A percentile compares a stretch with the other conserved stretches of the same genome.
These are phyloP conservation scores for Gadus macrocephalus DNA, from an alignment of 2,113 vertebrate genomes.

Conservation along the genomic window DNA sequence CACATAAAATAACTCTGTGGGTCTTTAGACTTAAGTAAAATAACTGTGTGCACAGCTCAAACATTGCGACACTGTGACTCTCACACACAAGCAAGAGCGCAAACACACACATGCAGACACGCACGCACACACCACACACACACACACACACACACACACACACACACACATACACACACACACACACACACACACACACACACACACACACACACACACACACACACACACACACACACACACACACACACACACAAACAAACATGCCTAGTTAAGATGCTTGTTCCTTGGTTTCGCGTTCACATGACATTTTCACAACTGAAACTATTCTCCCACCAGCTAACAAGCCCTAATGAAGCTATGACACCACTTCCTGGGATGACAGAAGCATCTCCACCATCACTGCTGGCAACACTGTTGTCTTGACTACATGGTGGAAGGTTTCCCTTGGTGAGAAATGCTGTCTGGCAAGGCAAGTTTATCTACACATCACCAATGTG, in stretches of 20 bases:
- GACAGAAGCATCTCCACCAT: constrained; percentile 20
- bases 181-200: not conserved
- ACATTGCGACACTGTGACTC: no score
- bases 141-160: not conserved
- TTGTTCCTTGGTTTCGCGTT: constrained; percentile 4
- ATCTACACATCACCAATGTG: no score
- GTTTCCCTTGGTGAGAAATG: constrained; percentile 60
- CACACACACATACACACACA: not conserved
- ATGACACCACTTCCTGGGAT: constrained; percentile 18
- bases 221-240: not conserved
- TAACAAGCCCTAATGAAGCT: constrained; percentile 36
- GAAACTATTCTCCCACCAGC: not conserved
- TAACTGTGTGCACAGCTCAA: no score
- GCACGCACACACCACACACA: not conserved
- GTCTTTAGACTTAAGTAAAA: no score
- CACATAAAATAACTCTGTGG: no score
- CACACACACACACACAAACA: not conserved
- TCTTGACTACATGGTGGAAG: constrained; percentile 49
- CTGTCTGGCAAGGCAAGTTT: constrained; percentile 2
- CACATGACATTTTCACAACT: not conserved
- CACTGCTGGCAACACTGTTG: constrained; percentile 15
- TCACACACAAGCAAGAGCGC: not conserved
- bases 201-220: not conserved
- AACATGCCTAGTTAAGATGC: constrained; percentile 19
- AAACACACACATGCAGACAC: not conserved